Conservation (phyloP, 2,797 vertebrate genomes). For the Mus spretus region DNA sequence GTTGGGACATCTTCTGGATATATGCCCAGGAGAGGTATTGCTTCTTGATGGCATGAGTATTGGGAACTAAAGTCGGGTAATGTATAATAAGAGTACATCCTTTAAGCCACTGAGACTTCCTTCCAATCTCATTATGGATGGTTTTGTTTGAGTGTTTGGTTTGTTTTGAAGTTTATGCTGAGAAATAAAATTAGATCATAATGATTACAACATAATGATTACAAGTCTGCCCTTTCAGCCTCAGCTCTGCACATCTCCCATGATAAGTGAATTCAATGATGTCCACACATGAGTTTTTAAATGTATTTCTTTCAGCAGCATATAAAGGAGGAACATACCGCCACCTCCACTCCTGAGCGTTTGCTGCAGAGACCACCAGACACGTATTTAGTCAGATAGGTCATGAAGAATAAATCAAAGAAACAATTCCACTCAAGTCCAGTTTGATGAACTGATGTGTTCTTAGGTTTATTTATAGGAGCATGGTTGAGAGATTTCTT, state of each 20-base stretch:
- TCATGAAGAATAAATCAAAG: neutral
- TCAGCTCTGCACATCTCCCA: neutral
- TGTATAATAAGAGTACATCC: no score
- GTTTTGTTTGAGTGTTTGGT: neutral
- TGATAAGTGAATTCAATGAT: constrained; percentile 23
- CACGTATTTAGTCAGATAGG: neutral
- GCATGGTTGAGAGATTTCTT: neutral
- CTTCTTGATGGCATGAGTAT: no score
- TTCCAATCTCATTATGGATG: neutral
- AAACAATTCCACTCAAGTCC: neutral
- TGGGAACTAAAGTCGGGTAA: neutral
- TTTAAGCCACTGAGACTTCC: neutral
- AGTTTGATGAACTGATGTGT: neutral
- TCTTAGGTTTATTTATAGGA: neutral
- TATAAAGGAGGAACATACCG: neutral
- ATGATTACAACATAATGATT: neutral
- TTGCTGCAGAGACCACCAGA: neutral
- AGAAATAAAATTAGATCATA: neutral
- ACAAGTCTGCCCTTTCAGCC: neutral
- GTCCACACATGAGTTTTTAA: neutral
- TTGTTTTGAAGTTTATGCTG: neutral
- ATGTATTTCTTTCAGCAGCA: neutral
- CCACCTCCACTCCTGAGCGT: neutral
- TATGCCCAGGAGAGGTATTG: no score
- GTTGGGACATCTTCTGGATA: no score